Base-by-base conservation (phyloP, 92 coral and sea anemone genomes). In the Hydrozoanthus gracilis region DNA sequence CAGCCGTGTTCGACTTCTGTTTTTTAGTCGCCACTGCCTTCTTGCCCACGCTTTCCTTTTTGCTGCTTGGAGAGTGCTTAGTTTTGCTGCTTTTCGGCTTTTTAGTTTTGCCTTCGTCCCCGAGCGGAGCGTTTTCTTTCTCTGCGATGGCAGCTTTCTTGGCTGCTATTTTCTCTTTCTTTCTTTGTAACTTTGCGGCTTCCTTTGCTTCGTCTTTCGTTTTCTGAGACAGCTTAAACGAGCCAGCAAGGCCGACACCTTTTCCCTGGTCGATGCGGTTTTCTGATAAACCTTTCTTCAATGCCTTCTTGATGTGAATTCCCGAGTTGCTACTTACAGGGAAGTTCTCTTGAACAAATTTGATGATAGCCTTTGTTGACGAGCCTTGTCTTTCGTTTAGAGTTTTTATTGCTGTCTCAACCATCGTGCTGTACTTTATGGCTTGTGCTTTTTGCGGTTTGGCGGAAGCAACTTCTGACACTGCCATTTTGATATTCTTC, bases 341-440 rank as follows among this genome's bases (percentile, higher is more conserved):
- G 71, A 74, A 92, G 12, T 95, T 93, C 14, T 90, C 92, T 72
- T 90, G 89, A 35, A 96, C 76, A 83, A 88, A 96, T 82, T 93
- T 96, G 3, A 89, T 8, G 6, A 96, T 89, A 44, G 96, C 98
- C 80, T 94, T 98, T 72, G 97, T 89, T 0, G 98, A 95, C 0
- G 98, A 92, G n/a, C 99, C 99, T 8, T 86, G 86, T 74, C 98
- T 91, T 20, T 92, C 99, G 88, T 95, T 90, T 4, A 95, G 69
- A 73, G 50, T 86, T 35, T 79, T 88, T 15, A 95, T 50, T 12
- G 99, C 98, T 64, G 93, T 91, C 86, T 95, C 99, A 3, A 96
- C 86, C 99, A 96, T 96, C 56, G 69, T 76, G 46, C 87, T 92
- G 91, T 96, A 96, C 77, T 95, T 95, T 6, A 92, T 89, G 52